Evolutionary conservation across 2,888 invertebrate genomes (phyloP).

Genomic region (Clusia tigrina): DNA sequence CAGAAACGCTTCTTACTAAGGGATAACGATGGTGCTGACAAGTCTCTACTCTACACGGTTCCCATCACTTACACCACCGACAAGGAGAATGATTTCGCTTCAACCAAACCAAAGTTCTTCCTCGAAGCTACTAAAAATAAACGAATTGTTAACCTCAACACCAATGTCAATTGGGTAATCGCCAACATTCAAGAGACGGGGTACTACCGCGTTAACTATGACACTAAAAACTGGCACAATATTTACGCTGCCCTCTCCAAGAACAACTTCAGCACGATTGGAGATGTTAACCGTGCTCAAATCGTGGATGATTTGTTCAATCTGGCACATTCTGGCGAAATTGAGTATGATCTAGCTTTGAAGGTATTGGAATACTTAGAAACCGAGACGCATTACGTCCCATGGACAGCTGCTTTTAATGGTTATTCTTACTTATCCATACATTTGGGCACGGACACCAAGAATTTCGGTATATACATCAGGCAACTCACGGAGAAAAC

Average conservation of each 20-base stretch:
- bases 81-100: slow-evolving; percentile 40
- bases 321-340: slow-evolving; percentile 73
- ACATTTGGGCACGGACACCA: slow-evolving; percentile 50
- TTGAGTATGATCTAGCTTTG: slow-evolving; percentile 72
- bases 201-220: slow-evolving; percentile 76
- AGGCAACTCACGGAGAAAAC: slow-evolving; percentile 64
- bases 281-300: slow-evolving; percentile 78
- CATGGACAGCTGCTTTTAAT: slow-evolving; percentile 76
- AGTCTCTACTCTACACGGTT: slow-evolving; percentile 47
- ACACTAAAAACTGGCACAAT: slow-evolving; percentile 69
- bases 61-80: slow-evolving; percentile 58
- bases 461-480: slow-evolving; percentile 62
- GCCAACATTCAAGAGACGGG: slow-evolving; percentile 60
- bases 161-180: slow-evolving; percentile 48
- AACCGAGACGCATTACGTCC: slow-evolving; percentile 75
- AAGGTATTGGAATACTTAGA: slow-evolving; percentile 74
- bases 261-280: slow-evolving; percentile 64
- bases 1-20: slow-evolving; percentile 59
- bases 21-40: slow-evolving; percentile 40
- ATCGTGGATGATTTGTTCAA: slow-evolving; percentile 82
- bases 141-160: slow-evolving; percentile 2
- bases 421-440: slow-evolving; percentile 61
- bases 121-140: slow-evolving; percentile 21
- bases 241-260: slow-evolving; percentile 40
- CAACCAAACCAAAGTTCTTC: slow-evolving; percentile 48